phyloP scores from a whole-genome alignment of 2,797 vertebrate genomes.

The Crocidura indochinensis region DNA sequence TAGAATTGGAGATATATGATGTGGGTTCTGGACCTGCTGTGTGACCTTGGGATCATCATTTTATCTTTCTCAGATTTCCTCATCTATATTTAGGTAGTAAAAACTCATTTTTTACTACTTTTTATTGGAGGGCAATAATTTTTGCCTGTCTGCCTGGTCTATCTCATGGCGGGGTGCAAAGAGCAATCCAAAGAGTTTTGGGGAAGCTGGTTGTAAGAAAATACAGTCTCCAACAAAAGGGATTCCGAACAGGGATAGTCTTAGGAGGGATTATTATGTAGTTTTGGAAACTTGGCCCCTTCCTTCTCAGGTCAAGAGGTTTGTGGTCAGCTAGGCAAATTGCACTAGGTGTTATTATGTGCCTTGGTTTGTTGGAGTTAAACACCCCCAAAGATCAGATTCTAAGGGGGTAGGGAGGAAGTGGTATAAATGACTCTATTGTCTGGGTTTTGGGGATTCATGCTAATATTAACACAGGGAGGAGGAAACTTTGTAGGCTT shows the following conservation, averaged over 20 bases:
- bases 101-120: too few relatives aligned
- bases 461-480: constrained; percentile 39
- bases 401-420: constrained; percentile 28
- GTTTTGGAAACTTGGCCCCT: constrained; percentile 16
- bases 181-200: not conserved
- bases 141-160: not conserved
- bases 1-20: constrained; percentile 37
- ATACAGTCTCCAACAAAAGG: constrained; percentile 43
- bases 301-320: constrained; percentile 62
- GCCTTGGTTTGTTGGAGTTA: constrained; percentile 36
- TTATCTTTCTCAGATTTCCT: constrained; percentile 63
- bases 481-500: constrained; percentile 43
- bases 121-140: too few relatives aligned
- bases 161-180: constrained; percentile 27
- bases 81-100: not conserved
- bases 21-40: constrained; percentile 40
- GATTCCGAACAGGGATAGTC: constrained; percentile 23
- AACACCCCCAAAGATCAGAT: not conserved
- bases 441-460: constrained; percentile 35
- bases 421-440: constrained; percentile 33
- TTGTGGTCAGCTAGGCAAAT: constrained; percentile 41
- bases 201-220: constrained; percentile 62
- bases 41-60: constrained; percentile 59
- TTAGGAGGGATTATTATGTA: constrained; percentile 48
- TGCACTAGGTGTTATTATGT: not conserved